Base-by-base conservation (phyloP, 1,140 invertebrate genomes). In the Drosophila ironensis region DNA sequence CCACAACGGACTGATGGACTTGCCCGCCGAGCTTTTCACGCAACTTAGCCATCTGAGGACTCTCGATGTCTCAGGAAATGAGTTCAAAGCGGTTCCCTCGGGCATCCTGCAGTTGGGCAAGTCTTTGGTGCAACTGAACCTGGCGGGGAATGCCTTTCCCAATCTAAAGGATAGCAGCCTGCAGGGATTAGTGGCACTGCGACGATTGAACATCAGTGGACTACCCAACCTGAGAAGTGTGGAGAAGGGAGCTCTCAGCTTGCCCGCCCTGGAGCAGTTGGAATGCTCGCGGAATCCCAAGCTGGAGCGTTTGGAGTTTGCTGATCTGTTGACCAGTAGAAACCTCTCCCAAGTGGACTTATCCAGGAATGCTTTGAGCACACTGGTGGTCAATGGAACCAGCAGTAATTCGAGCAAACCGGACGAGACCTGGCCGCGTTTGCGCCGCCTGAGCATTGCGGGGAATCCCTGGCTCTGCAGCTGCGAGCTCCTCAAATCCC, bases 391-490 rank as follows among this genome's bases (percentile, higher is more conserved):
- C 0, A 82, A 84, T 30, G 47, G 28, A 24, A 30, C 16, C 27
- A 66, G 5, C 19, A 24, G 40, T 1, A 53, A 41, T 8, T n/a
- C 8, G n/a, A 20, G 4, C 33, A 33, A 14, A 2, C 51, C 16
- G 2, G 40, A 47, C 1, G 14, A 8, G 3, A 20, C 51, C 7
- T 90, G 89, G 80, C 72, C 81, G 5, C 64, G 75, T 0, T 60
- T 93, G 14, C 89, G 91, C 4, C 87, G 84, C 4, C 53, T 94
- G 16, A 90, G 91, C 53, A 90, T 93, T 66, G 88, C 89, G 6
- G 90, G 91, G 3, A 94, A 94, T 90, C 91, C 90, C 38, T 92
- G 93, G 91, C 86, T 91, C 27, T 94, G 93, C 72, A 92, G 92
- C 67, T 94, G 93, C 75, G 90, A 77, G 0, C 59, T 89, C 17